Evolutionary conservation across 2,113 vertebrate genomes (phyloP).

Genomic region (Catharus fuscescens): DNA sequence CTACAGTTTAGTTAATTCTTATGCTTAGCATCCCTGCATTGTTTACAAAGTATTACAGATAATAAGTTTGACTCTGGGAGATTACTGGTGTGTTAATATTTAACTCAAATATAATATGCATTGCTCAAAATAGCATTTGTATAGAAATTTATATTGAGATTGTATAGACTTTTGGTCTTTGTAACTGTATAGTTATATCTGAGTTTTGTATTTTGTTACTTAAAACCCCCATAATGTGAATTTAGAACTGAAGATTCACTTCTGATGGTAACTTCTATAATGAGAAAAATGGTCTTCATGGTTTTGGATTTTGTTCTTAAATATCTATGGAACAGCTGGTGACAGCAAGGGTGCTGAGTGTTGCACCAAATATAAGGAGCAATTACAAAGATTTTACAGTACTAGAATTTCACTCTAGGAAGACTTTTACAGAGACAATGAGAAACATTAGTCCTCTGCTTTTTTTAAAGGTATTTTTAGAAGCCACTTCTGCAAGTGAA

Average conservation of each 20-base stretch:
- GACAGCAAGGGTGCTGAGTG: neutral
- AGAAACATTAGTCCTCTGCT: neutral
- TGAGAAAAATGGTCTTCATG: neutral
- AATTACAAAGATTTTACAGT: neutral
- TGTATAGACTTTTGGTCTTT: neutral
- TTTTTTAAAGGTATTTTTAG: constrained; percentile 15
- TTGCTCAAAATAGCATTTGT: neutral
- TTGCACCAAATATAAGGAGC: neutral
- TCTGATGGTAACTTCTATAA: neutral
- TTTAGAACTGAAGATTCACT: neutral
- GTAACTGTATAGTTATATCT: neutral
- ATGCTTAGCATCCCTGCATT: neutral
- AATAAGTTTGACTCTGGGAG: neutral
- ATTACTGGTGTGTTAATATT: neutral
- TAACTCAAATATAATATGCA: neutral
- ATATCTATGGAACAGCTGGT: neutral
- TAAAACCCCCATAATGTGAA: neutral
- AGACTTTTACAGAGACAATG: neutral
- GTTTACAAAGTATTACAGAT: neutral
- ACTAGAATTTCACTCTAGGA: neutral
- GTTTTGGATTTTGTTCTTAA: neutral
- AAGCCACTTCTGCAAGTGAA: constrained; percentile 12
- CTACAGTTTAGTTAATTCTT: neutral
- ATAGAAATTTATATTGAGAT: neutral
- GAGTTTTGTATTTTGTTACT: neutral